Base-by-base conservation (phyloP, 2,797 vertebrate species). In the Etheostoma nigrum region DNA sequence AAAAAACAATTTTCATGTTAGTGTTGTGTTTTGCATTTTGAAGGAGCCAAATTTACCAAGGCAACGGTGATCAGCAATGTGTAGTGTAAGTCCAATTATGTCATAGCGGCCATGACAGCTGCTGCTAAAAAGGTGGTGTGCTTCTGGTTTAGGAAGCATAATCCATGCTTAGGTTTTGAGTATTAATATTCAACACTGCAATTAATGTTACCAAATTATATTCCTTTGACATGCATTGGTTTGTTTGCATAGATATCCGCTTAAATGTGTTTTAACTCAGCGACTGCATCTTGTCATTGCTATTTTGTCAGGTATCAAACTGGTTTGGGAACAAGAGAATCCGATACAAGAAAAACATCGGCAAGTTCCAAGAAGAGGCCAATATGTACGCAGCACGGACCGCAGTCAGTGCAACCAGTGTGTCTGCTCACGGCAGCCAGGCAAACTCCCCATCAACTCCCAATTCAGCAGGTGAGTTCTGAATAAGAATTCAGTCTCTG, bases 301-400 rank as follows among this genome's bases (percentile, higher is more conserved):
- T 44, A 0, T 80, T 40, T 52, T 2, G 0, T 79, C 94, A 99
- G 98, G 98, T 99, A 95, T 99, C 98, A 94, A 99, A 99, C 97
- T 99, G 98, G 98, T 99, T 99, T 86, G 98, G 98, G 92, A 99
- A 99, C 96, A 99, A 99, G 94, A 96, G 98, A 96, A 99, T 99
- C 95, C 96, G 98, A 93, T 99, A 99, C 96, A 99, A 99, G 97
- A 99, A 99, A 95, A 99, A 99, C 96, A 99, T 99, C 84, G 98
- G 98, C 93, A 99, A 99, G 96, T 99, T 99, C 94, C 98, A 99
- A 93, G 98, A 99, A 94, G 98, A 99, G 95, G 98, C 98, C 95
- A 99, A 99, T 96, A 99, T 99, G 97, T 99, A 99, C 90, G 98
- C 98, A 86, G 98, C 98, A 89, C 97, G 97, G 96, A 99, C 98